Percentiles rank a stretch among this genome's conserved stretches.
Conservation (phyloP, 2,797 vertebrate genomes). For the Ptychadena robeensis region DNA sequence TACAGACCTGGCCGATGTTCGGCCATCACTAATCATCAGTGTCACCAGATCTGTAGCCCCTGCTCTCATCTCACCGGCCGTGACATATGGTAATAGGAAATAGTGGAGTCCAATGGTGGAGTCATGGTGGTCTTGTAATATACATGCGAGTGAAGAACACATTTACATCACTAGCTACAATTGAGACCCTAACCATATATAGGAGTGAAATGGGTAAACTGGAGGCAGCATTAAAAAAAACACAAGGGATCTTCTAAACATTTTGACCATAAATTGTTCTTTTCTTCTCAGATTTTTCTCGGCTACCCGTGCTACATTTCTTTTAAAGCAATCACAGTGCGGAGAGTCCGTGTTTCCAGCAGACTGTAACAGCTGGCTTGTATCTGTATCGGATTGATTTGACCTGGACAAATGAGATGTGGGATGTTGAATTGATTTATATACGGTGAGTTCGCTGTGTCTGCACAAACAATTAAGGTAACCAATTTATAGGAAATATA, state of each 20-base stretch:
- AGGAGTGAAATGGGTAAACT: too few relatives aligned
- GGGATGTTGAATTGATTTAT: slow-evolving; percentile 28
- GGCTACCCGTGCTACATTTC: background rate
- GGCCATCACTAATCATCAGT: too few relatives aligned
- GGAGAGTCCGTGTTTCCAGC: background rate
- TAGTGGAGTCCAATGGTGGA: too few relatives aligned
- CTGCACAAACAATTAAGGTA: slow-evolving; percentile 51
- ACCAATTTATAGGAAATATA: slow-evolving; percentile 39
- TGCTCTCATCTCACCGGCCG: too few relatives aligned
- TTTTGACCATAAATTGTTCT: background rate
- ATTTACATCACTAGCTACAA: too few relatives aligned
- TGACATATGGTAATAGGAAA: too few relatives aligned
- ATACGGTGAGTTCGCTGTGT: slow-evolving; percentile 21
- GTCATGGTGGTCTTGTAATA: too few relatives aligned
- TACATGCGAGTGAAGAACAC: too few relatives aligned
- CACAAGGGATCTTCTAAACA: background rate
- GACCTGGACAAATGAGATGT: slow-evolving; percentile 44
- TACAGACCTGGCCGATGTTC: too few relatives aligned
- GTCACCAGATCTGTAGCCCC: too few relatives aligned
- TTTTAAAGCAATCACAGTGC: background rate
- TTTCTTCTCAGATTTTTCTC: background rate
- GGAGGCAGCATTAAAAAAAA: background rate
- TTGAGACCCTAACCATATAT: too few relatives aligned
- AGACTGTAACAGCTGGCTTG: slow-evolving; percentile 17
- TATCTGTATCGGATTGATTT: slow-evolving; percentile 47